A percentile compares a stretch with the other conserved stretches of the same genome.
Evolutionary conservation across 2,113 vertebrate species (phyloP).

Genomic region (Pelvicachromis taeniatus): DNA sequence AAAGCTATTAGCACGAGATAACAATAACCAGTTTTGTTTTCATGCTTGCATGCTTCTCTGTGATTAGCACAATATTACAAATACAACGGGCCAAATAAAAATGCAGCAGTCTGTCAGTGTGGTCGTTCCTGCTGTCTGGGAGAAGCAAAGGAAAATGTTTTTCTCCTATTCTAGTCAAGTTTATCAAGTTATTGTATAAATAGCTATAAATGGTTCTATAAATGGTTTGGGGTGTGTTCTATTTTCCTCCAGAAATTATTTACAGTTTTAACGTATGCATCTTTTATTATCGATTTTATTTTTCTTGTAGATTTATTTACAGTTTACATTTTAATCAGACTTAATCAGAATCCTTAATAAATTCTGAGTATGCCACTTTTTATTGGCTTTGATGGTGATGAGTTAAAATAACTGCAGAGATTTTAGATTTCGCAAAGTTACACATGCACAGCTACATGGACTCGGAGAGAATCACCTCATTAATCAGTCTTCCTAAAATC

Average conservation of each 20-base stretch:
- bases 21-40: neutral
- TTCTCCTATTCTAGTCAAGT: neutral
- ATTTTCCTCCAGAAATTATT: neutral
- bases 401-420: neutral
- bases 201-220: neutral
- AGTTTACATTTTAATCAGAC: neutral
- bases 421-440: neutral
- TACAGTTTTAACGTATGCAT: neutral
- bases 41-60: neutral
- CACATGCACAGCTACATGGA: neutral
- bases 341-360: neutral
- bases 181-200: neutral
- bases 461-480: neutral
- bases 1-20: neutral
- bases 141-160: neutral
- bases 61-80: neutral
- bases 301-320: rapidly evolving
- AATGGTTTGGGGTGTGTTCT: neutral
- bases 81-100: neutral
- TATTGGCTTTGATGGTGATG: neutral
- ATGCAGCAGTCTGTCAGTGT: neutral
- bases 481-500: neutral
- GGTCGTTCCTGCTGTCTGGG: neutral
- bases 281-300: no score
- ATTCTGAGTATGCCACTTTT: neutral